Conservation (phyloP, 2,888 invertebrate genomes). For the Smittia aterrima region DNA sequence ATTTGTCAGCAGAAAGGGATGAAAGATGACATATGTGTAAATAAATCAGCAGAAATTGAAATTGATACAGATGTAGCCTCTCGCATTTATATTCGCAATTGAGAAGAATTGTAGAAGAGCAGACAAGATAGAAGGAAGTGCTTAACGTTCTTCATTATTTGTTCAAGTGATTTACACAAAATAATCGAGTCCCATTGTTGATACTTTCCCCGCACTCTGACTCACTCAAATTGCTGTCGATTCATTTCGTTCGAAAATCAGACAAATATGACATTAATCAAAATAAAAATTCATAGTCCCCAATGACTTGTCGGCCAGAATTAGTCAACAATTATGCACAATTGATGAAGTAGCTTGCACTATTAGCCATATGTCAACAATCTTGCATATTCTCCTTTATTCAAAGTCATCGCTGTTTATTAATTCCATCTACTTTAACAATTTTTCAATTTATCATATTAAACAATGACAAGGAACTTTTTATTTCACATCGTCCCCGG, state of each 20-base stretch:
- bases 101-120: neutral
- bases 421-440: slow-evolving; percentile 42
- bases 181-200: neutral
- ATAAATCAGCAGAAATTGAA: slow-evolving; percentile 39
- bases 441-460: slow-evolving; percentile 41
- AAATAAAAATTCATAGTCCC: neutral
- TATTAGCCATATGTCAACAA: slow-evolving; percentile 41
- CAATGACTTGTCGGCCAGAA: neutral
- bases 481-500: neutral
- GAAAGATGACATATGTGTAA: slow-evolving; percentile 42
- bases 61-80: slow-evolving; percentile 40
- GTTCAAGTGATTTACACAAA: slow-evolving; percentile 8
- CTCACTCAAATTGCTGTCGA: neutral
- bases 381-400: slow-evolving; percentile 11
- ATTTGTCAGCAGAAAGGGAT: slow-evolving; percentile 18
- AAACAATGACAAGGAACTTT: slow-evolving; percentile 22
- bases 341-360: neutral
- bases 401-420: slow-evolving; percentile 39
- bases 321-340: slow-evolving; percentile 41
- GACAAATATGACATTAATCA: slow-evolving; percentile 4
- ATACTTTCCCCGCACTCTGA: neutral
- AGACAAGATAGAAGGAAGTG: neutral
- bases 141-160: neutral
- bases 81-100: slow-evolving; percentile 25
- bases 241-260: neutral